Evolutionary conservation across 2,888 invertebrate genomes (phyloP), one percentile per base, ranked within the genome.

Genomic region (Ypsolopha scabrella): DNA sequence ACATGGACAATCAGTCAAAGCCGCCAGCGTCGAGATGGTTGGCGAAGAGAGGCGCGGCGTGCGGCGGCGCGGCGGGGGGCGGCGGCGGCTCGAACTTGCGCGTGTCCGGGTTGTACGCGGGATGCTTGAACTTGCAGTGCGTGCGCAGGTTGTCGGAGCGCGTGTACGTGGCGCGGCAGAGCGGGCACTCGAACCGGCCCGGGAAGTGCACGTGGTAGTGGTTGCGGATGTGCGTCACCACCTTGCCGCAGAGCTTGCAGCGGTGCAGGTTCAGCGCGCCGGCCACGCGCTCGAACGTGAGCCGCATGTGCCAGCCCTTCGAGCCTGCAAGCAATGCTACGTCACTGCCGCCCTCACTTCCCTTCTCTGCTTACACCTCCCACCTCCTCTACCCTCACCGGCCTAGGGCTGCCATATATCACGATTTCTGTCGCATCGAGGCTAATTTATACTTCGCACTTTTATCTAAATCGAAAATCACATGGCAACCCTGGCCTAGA

Each of bases 161-260:
- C 76, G 95, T 95, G 89, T 95, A 95, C 68, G 94, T 94, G 80
- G 94, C 94, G 82, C 93, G 92, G 88, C 95, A 95, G 80, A 95
- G 90, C 77, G 94, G 94, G 85, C 95, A 95, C 90, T 94, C 94
- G 90, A 94, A 95, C 79, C 94, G 92, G 73, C 95, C 95, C 77
- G 94, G 94, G 90, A 94, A 94, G 90, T 95, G 95, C 87, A 95
- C 95, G 89, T 95, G 94, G 89, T 95, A 95, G 90, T 95, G 95
- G 90, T 95, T 95, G 81, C 95, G 92, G 89, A 94, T 94, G 91
- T 95, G 94, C 87, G 95, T 94, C 88, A 95, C 95, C 90, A 95
- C 94, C 91, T 95, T 95, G 88, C 95, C 94, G 89, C 94, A 95
- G 88, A 95, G 91, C 91, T 94, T 94, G 91, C 95, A 95, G 85